Percentiles rank a stretch among this genome's conserved stretches.
phyloP scores from a whole-genome alignment of 2,888 invertebrate genomes.

The Spisula solida region DNA sequence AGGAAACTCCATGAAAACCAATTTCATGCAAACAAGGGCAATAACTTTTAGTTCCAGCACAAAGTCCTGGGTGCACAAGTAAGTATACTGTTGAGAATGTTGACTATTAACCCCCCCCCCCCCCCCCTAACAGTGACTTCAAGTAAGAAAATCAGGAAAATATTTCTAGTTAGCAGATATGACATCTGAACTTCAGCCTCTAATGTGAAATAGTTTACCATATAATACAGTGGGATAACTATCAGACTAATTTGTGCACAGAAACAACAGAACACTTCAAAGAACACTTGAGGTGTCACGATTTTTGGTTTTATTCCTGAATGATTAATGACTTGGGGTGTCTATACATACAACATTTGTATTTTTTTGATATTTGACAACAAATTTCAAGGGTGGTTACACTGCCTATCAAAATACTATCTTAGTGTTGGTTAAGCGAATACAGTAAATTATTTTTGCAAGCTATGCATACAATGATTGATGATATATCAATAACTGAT shows the following conservation, averaged over 20 bases:
- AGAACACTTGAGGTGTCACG: background rate
- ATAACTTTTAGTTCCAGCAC: too few relatives aligned
- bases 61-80: too few relatives aligned
- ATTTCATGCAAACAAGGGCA: too few relatives aligned
- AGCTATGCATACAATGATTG: background rate
- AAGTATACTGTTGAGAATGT: too few relatives aligned
- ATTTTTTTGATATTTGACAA: slow-evolving; percentile 9
- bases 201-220: background rate
- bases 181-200: too few relatives aligned
- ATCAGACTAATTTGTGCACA: background rate
- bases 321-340: slow-evolving; percentile 11
- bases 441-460: slow-evolving; percentile 19
- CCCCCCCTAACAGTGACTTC: too few relatives aligned
- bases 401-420: slow-evolving; percentile 14
- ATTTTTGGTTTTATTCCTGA: background rate
- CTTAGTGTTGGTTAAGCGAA: background rate
- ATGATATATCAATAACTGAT: slow-evolving; percentile 3
- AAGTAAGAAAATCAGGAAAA: too few relatives aligned
- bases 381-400: slow-evolving; percentile 30
- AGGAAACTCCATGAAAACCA: too few relatives aligned
- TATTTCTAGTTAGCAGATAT: too few relatives aligned
- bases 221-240: background rate
- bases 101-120: too few relatives aligned
- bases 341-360: background rate
- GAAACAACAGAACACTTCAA: background rate